These are phyloP conservation scores for Octopus sinensis DNA, from an alignment of 1,140 invertebrate species.

Conservation along the genomic window DNA sequence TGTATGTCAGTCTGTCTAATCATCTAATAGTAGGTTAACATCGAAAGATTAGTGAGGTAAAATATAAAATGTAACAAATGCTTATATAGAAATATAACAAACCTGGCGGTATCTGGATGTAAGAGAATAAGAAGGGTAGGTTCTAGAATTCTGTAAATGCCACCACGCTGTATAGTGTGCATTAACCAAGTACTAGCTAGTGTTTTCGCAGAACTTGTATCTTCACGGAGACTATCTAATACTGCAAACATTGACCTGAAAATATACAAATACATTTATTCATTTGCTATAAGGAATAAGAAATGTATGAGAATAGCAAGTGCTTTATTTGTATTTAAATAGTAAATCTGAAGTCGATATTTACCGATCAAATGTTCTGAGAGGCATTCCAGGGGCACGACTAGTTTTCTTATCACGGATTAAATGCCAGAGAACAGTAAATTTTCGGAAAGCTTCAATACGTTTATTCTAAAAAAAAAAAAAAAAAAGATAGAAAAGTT, in stretches of 20 bases:
- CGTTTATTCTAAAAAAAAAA: slow-evolving; percentile 54
- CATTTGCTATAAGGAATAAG: background rate
- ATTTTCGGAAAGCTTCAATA: slow-evolving; percentile 71
- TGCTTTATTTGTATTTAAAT: too few species aligned
- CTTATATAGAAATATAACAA: background rate
- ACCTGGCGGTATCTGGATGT: slow-evolving; percentile 75
- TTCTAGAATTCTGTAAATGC: slow-evolving; percentile 75
- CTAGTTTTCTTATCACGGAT: slow-evolving; percentile 65
- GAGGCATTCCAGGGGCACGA: slow-evolving; percentile 59
- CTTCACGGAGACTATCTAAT: slow-evolving; percentile 73
- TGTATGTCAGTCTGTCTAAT: too few species aligned
- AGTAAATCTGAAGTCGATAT: background rate
- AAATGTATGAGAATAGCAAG: background rate
- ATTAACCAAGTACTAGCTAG: slow-evolving; percentile 72
- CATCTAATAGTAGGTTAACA: too few species aligned
- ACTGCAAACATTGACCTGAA: slow-evolving; percentile 72
- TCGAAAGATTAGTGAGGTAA: too few species aligned
- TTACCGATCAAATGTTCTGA: slow-evolving; percentile 64
- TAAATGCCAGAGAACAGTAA: slow-evolving; percentile 76
- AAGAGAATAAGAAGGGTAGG: slow-evolving; percentile 77
- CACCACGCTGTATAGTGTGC: slow-evolving; percentile 72
- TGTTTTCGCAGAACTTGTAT: slow-evolving; percentile 69
- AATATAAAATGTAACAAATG: too few species aligned
- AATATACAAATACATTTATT: slow-evolving; percentile 22
- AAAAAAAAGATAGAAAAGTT: slow-evolving; percentile 10